Percentiles rank a stretch among this genome's conserved stretches.
Conservation (phyloP, 1,140 invertebrate species). For the Lepidurus packardi region DNA sequence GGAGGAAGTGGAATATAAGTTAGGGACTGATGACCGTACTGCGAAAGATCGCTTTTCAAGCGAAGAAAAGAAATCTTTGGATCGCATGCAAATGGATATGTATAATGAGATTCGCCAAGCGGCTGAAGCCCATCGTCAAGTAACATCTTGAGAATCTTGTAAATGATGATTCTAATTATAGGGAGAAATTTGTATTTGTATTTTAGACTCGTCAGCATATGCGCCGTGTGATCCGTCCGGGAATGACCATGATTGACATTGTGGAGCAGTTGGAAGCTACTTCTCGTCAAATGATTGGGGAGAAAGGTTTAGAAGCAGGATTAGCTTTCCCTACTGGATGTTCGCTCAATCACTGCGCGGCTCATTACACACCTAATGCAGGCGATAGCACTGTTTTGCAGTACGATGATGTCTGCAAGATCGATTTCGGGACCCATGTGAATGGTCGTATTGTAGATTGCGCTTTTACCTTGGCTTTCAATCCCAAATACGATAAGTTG, state of each 20-base stretch:
- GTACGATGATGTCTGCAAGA: slow-evolving; percentile 97
- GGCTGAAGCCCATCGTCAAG: slow-evolving; percentile 93
- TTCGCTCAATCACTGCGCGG: slow-evolving; percentile 96
- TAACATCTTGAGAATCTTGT: slow-evolving; percentile 48
- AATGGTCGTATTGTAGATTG: slow-evolving; percentile 99
- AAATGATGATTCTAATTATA: slow-evolving; percentile 34
- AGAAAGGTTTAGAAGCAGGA: slow-evolving; percentile 92
- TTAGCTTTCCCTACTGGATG: slow-evolving; percentile 98
- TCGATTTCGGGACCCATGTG: slow-evolving; percentile 99
- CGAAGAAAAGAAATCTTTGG: slow-evolving; percentile 76
- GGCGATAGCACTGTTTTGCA: slow-evolving; percentile 91
- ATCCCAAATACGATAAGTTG: slow-evolving; percentile 92
- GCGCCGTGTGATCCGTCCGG: slow-evolving; percentile 86
- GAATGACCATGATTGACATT: slow-evolving; percentile 99
- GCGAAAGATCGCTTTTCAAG: slow-evolving; percentile 80
- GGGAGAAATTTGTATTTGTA: slow-evolving; percentile 34
- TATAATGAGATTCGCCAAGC: slow-evolving; percentile 93
- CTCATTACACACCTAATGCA: slow-evolving; percentile 98
- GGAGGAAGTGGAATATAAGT: slow-evolving; percentile 69
- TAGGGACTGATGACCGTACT: slow-evolving; percentile 66
- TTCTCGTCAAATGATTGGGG: slow-evolving; percentile 83
- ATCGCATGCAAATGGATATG: slow-evolving; percentile 60
- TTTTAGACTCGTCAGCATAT: slow-evolving; percentile 82
- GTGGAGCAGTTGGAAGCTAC: slow-evolving; percentile 93
- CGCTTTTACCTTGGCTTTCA: slow-evolving; percentile 95